Base-by-base conservation (phyloP, 92 coral and sea anemone genomes). In the Ricordea florida region DNA sequence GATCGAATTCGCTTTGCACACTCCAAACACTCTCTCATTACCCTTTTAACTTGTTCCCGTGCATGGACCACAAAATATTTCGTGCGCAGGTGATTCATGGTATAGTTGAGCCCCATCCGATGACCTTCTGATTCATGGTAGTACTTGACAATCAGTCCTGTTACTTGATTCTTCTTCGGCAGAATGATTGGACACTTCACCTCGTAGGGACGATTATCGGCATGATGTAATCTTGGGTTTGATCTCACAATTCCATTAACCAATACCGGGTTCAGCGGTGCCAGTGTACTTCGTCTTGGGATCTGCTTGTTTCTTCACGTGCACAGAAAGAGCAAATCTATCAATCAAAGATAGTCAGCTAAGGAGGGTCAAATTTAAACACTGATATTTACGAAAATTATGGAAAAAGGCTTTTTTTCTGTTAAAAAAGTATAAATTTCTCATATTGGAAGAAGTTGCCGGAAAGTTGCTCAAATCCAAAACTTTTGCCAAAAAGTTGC, bases 131-230 rank as follows among this genome's bases (percentile, higher is more conserved):
- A 16, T 34, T 77, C 83, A 15, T 77, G 76, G 29, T 77, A 76
- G 30, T 64, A 66, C 83, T 50, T 64, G 4, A 63, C 76, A 10
- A 65, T 76, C 40, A 64, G 57, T 28, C 41, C 4, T 5, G 75
- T 76, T 11, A 66, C 83, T 13, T 43, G 42, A 25, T 64, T 48
- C 23, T 28, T 48, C n/a, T n/a, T n/a, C n/a, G n/a, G n/a, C 29
- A 79, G 52, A 41, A 83, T 83, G 56, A 83, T 52, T 16, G 84
- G 84, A 25, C 52, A 76, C 26, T 83, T 83, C 29, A 78, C 84
- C 8, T 57, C 72, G 10, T 62, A 34, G 33, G 89, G 32, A 10
- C 66, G 73, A 37, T 77, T 26, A 6, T 66, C 73, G 10, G 73
- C 49, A 46, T 63, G 30, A 18, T 68, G 52, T 29, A 86, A 53